Base-by-base conservation (phyloP, 2,113 vertebrate species). In the Thamnophis sirtalis region DNA sequence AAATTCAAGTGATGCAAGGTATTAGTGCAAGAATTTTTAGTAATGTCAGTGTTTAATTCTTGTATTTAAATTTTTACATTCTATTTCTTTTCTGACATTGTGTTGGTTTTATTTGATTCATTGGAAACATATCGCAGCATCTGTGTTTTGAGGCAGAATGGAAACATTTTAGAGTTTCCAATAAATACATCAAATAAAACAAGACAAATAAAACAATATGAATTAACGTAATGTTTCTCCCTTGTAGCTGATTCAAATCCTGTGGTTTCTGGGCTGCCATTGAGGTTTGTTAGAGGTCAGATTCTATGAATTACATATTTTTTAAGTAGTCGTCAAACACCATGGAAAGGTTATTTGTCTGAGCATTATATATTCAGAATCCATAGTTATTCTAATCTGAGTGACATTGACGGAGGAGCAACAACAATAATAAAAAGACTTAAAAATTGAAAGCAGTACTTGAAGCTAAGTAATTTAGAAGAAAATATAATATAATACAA, bases 271-370 rank as follows among this genome's bases (percentile, higher is more conserved):
- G 94, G 96, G 94, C 95, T 97, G 92, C 84, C 88, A 94, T 95
- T 97, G 97, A 94, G 97, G 96, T 97, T 97, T 96, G 90, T 91
- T 94, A 92, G 97, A 97, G 96, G 96, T 96, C 96, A 96, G 91
- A 86, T 84, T 43, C 92, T 94, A 92, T 85, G 89, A 50, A 87
- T 96, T 92, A 94, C 90, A 89, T 9, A 94, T 93, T 96, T 96
- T 97, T 96, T 93, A 96, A 97, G 95, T 95, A 93, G 92, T 96
- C 95, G 95, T 94, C 88, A 96, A 96, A 94, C 92, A 93, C 92
- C 2, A 1, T 92, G 94, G 88, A 93, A 90, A 93, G 93, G 92
- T 53, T 85, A 93, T 89, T 38, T 95, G 90, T 94, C 91, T 91
- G 90, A 51, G 92, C 93, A 68, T 68, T 95, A 94, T 55, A 92